Conservation (phyloP, 2,797 vertebrate genomes). For the Hemibagrus guttatus region DNA sequence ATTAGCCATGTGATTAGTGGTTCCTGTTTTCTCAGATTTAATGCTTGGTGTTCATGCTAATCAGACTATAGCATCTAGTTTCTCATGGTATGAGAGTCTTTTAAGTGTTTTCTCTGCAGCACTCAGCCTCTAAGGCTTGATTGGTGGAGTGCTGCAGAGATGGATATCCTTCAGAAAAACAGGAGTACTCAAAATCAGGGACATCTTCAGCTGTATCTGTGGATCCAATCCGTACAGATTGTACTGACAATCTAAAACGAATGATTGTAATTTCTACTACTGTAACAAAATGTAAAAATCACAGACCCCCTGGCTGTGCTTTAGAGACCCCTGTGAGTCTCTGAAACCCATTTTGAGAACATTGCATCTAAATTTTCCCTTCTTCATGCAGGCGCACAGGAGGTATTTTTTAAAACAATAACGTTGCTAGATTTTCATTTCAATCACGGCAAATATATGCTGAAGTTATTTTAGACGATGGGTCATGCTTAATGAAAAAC, state of each 20-base stretch:
- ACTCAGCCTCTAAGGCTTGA: neutral
- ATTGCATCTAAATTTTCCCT: neutral
- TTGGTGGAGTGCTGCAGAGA: neutral
- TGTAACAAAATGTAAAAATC: too few species aligned
- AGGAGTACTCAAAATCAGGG: neutral
- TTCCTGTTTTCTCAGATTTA: neutral
- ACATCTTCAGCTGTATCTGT: neutral
- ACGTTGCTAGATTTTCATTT: too few species aligned
- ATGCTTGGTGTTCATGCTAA: neutral
- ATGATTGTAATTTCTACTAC: too few species aligned
- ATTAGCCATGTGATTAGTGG: neutral
- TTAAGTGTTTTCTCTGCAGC: neutral
- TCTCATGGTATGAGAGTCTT: neutral
- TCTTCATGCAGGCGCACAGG: neutral
- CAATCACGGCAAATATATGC: too few species aligned
- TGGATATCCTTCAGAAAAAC: neutral
- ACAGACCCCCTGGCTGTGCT: too few species aligned
- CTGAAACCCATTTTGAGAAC: neutral
- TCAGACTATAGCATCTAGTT: neutral
- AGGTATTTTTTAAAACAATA: neutral
- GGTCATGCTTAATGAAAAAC: neutral
- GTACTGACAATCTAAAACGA: too few species aligned
- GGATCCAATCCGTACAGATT: neutral
- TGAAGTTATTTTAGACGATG: neutral
- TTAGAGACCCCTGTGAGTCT: neutral